Percentiles rank a stretch among this genome's conserved stretches.
phyloP scores from a whole-genome alignment of 1,140 invertebrate species.

The Drosophila pseudoobscura region DNA sequence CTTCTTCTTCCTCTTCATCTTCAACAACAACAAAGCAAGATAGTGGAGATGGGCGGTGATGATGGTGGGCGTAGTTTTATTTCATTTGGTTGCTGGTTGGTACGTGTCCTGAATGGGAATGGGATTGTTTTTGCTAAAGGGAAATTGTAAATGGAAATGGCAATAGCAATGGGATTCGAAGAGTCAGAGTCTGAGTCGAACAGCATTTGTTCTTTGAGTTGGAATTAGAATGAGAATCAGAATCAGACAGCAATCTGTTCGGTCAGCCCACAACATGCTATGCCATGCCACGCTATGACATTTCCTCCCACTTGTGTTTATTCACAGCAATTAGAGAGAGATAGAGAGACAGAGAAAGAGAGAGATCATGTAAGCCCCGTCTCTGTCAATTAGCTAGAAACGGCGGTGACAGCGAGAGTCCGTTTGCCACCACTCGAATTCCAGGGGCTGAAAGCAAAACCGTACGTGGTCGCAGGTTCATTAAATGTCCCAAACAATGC shows the following conservation, averaged over 20 bases:
- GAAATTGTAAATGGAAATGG: conserved; percentile 42
- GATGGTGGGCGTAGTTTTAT: conserved; percentile 70
- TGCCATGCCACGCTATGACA: background rate
- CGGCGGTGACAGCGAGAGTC: conserved; percentile 52
- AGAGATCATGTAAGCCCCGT: conserved; percentile 43
- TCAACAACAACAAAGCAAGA: no score
- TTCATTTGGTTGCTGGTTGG: conserved; percentile 54
- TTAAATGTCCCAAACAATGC: conserved; percentile 55
- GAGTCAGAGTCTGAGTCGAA: conserved; percentile 5
- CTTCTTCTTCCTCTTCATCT: no score
- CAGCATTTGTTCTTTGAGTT: conserved; percentile 17
- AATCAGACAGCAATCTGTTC: conserved; percentile 65
- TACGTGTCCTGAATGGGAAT: conserved; percentile 57
- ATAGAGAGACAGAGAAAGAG: background rate
- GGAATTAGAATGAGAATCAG: conserved; percentile 6
- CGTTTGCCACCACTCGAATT: conserved; percentile 27
- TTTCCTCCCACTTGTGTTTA: conserved; percentile 23
- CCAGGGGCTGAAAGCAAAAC: conserved; percentile 25
- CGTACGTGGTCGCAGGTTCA: conserved; percentile 37
- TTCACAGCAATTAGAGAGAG: conserved; percentile 57
- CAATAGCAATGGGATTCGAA: conserved; percentile 22
- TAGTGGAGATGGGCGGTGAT: background rate
- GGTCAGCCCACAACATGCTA: conserved; percentile 30
- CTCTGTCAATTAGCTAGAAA: conserved; percentile 58
- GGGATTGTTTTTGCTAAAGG: background rate